phyloP scores from a whole-genome alignment of 2,797 vertebrate species.

The Spinus olivaceus region DNA sequence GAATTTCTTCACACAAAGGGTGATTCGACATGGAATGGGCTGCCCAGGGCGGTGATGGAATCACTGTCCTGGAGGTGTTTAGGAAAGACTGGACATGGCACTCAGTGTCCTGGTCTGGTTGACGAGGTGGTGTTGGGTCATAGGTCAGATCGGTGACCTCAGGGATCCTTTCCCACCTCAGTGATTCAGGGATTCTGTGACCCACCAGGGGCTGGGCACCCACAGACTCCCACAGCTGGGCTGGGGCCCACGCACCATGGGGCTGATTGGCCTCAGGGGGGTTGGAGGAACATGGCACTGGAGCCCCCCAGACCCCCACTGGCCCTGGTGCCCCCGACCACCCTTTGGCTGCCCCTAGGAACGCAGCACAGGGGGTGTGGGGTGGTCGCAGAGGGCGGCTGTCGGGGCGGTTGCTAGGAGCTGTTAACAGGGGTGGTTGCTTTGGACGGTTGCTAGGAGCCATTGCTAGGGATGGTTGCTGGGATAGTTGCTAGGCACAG shows the following conservation, averaged over 20 bases:
- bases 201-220: accelerated
- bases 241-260: accelerated
- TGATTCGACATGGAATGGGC: neutral
- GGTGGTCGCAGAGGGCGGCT: too few species aligned
- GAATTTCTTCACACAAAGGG: neutral
- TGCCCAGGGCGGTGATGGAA: too few species aligned
- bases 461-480: neutral
- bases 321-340: accelerated
- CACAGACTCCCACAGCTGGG: neutral
- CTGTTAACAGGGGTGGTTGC: too few species aligned
- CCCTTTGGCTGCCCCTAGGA: neutral
- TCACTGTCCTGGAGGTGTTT: neutral
- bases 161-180: neutral
- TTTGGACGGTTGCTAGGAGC: accelerated
- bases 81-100: too few species aligned
- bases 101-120: neutral
- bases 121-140: too few species aligned
- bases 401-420: accelerated
- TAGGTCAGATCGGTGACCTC: neutral
- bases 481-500: neutral
- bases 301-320: neutral
- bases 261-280: neutral
- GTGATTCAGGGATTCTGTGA: too few species aligned
- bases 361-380: accelerated
- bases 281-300: accelerated